These are phyloP conservation scores for Heterotilapia buettikoferi DNA, from an alignment of 2,113 vertebrate genomes.

Conservation along the genomic window DNA sequence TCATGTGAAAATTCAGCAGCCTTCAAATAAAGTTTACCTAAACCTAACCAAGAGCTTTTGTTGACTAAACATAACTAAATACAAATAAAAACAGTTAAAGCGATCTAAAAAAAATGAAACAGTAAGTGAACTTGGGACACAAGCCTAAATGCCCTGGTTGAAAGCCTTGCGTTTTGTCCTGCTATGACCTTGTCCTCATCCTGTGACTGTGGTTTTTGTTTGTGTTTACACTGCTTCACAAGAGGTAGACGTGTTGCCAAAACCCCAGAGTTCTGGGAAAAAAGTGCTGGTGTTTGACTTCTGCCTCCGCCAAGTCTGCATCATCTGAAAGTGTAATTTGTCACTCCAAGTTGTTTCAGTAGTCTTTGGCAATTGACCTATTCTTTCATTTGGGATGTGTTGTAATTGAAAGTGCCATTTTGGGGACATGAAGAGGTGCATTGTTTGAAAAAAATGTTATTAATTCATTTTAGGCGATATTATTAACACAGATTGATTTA, in stretches of 20 bases:
- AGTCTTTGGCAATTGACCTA: background rate
- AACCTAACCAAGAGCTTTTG: background rate
- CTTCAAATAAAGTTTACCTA: background rate
- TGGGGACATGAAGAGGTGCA: background rate
- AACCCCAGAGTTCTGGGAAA: background rate
- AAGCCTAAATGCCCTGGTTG: background rate
- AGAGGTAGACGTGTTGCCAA: background rate
- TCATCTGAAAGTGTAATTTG: background rate
- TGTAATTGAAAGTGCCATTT: background rate
- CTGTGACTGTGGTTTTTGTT: background rate
- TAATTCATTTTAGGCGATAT: background rate
- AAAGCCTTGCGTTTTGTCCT: background rate
- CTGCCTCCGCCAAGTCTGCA: background rate
- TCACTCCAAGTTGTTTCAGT: background rate
- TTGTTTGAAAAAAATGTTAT: background rate
- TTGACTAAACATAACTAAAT: background rate
- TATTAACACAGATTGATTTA: background rate
- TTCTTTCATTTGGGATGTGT: background rate
- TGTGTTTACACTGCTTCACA: background rate
- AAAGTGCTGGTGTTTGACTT: background rate
- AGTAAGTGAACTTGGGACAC: background rate
- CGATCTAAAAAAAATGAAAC: background rate
- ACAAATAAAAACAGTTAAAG: background rate
- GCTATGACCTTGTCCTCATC: background rate
- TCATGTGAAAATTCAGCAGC: background rate